Evolutionary conservation across 2,888 invertebrate species (phyloP).

Genomic region (Epirrhoe tristata): DNA sequence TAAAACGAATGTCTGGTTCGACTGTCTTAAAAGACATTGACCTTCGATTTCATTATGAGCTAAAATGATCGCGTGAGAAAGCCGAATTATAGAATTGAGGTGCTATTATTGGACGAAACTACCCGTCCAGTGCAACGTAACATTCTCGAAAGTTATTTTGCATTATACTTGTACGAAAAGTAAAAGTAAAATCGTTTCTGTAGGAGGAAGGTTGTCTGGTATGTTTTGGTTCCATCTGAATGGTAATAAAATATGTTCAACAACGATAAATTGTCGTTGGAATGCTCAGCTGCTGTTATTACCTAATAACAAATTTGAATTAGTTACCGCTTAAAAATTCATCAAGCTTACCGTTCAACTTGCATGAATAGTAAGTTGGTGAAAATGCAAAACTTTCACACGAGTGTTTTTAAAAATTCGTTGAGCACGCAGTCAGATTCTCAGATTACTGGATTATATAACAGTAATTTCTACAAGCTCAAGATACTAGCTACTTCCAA

Average conservation of each 20-base stretch:
- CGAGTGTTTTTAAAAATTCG: conserved; percentile 47
- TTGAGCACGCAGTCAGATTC: conserved; percentile 39
- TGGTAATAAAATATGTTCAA: conserved; percentile 28
- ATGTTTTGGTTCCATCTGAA: conserved; percentile 22
- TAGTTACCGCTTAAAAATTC: conserved; percentile 36
- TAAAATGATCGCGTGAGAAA: conserved; percentile 55
- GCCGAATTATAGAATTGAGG: conserved; percentile 45
- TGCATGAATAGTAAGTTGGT: conserved; percentile 44
- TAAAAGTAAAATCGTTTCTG: conserved; percentile 29
- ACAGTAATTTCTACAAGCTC: conserved; percentile 39
- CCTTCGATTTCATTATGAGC: conserved; percentile 53
- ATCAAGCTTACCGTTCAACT: conserved; percentile 35
- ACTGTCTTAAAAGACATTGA: conserved; percentile 53
- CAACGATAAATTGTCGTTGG: conserved; percentile 9
- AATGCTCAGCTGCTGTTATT: conserved; percentile 33
- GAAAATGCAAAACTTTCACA: conserved; percentile 58
- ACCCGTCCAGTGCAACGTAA: conserved; percentile 21
- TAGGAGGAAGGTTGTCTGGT: conserved; percentile 15
- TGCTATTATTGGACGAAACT: conserved; percentile 29
- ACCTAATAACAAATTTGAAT: conserved; percentile 28
- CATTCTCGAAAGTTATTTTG: conserved; percentile 30
- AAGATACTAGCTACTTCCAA: conserved; percentile 22
- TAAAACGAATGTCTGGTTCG: conserved; percentile 44
- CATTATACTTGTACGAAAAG: conserved; percentile 25
- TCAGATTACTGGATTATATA: conserved; percentile 43